These are phyloP conservation scores for Leptura quadrifasciata DNA, from an alignment of 2,888 invertebrate genomes.

Conservation along the genomic window DNA sequence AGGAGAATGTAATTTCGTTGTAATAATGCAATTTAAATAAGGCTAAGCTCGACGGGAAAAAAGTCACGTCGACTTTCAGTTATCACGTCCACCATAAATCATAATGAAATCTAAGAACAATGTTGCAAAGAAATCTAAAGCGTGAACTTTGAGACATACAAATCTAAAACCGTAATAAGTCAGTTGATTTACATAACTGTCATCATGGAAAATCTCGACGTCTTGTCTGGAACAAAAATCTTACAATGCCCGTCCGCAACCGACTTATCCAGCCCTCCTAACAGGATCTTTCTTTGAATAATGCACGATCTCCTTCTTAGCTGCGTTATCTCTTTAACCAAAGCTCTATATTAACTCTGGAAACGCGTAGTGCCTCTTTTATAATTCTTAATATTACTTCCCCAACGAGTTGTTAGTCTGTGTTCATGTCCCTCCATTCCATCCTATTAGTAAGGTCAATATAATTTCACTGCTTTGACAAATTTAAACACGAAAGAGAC, in stretches of 20 bases:
- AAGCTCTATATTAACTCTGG: conserved; percentile 55
- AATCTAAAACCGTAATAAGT: conserved; percentile 63
- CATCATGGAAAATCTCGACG: conserved; percentile 55
- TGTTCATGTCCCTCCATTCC: conserved; percentile 19
- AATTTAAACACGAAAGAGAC: conserved; percentile 41
- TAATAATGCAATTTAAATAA: conserved; percentile 35
- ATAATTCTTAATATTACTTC: conserved; percentile 51
- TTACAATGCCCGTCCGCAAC: conserved; percentile 28
- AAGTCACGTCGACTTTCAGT: conserved; percentile 54
- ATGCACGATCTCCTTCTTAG: conserved; percentile 58
- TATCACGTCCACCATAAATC: conserved; percentile 61
- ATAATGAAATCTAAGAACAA: conserved; percentile 53
- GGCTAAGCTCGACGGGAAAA: conserved; percentile 38
- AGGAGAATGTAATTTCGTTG: conserved; percentile 8
- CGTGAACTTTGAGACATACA: conserved; percentile 56
- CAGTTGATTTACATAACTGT: conserved; percentile 64
- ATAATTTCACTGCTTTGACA: conserved; percentile 45
- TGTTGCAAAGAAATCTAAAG: conserved; percentile 44
- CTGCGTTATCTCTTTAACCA: conserved; percentile 60
- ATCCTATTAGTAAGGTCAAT: conserved; percentile 42
- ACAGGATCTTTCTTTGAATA: conserved; percentile 56
- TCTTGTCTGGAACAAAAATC: conserved; percentile 56
- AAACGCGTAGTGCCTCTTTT: conserved; percentile 49
- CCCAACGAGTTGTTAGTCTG: conserved; percentile 39
- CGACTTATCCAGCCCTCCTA: conserved; percentile 40